Base-by-base conservation (phyloP, 1,140 invertebrate species). In the Cherax quadricarinatus region DNA sequence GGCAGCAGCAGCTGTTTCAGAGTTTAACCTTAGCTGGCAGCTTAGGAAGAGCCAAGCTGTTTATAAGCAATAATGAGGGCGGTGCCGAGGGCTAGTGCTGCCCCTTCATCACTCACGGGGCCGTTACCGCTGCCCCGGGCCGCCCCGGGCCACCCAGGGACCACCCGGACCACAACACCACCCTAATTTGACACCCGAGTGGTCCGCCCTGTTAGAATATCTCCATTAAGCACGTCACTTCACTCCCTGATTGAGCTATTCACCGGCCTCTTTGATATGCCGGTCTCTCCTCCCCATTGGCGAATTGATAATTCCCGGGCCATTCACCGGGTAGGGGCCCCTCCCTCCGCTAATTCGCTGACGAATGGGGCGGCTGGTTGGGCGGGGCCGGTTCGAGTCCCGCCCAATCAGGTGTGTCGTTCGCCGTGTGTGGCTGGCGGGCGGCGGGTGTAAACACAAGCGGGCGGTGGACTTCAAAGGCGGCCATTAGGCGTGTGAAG, bases 171-270 rank as follows among this genome's bases (percentile, higher is more conserved):
- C 89, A 91, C 89, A 86, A 81, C 89, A 41, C 83, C 89, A 92
- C 91, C 92, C 93, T 93, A 93, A 93, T 93, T 93, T 93, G 93
- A 93, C 93, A 93, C 93, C 91, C 79, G 93, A 92, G 89, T 89
- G 92, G 92, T 75, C 92, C 92, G 90, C 93, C 93, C 93, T 93
- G 93, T 93, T 93, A 93, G 93, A 93, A 92, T 91, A 93, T 92
- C 93, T 92, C 93, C 91, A 93, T 93, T 93, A 93, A 92, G 91
- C 88, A 92, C 93, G 93, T 93, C 93, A 93, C 93, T 93, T 92
- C 93, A 80, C 88, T 92, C 89, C 91, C 86, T 91, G 92, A 93
- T 93, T 93, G 91, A 93, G 93, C 93, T 93, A 93, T 93, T 93
- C 93, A 93, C 90, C 75, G 88, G 79, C 57, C 86, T 73, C 93